Evolutionary conservation across 2,888 invertebrate species (phyloP).

Genomic region (Crioceris asparagi): DNA sequence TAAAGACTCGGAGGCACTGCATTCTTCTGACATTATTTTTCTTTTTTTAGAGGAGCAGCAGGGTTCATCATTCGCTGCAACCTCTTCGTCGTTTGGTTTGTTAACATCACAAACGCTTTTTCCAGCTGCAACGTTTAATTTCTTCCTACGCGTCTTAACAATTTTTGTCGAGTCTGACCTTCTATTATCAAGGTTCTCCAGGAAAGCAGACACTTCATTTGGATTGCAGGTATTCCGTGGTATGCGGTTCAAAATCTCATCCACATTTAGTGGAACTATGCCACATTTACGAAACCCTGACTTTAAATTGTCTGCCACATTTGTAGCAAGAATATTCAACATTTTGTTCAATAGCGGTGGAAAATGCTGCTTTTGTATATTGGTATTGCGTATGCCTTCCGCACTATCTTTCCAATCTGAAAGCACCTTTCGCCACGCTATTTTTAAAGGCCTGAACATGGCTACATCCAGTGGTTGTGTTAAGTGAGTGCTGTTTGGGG

Average conservation of each 20-base stretch:
- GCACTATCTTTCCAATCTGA: conserved; percentile 1
- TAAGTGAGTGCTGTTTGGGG: conserved; percentile 1
- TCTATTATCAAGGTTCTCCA: conserved; percentile 6
- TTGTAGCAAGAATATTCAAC: conserved; percentile 5
- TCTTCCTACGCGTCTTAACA: conserved; percentile 7
- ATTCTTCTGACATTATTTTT: not conserved
- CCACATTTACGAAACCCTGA: conserved; percentile 9
- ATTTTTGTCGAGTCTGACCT: conserved; percentile 5
- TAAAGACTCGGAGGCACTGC: not conserved
- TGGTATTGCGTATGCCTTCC: not conserved
- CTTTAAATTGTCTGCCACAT: conserved; percentile 8
- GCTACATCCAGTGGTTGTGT: conserved; percentile 7
- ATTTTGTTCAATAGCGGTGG: conserved; percentile 2
- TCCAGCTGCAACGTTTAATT: conserved; percentile 6
- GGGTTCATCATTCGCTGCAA: no score
- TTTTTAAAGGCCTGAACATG: conserved; percentile 3
- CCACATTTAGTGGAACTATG: conserved; percentile 8
- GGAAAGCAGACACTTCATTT: conserved; percentile 6
- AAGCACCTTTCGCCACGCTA: not conserved
- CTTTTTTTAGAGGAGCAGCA: no score
- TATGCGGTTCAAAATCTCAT: conserved; percentile 6
- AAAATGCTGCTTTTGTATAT: conserved; percentile 1
- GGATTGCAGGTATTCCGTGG: conserved; percentile 7
- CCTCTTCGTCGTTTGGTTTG: not conserved
- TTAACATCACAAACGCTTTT: not conserved